Evolutionary conservation across 2,888 invertebrate genomes (phyloP), one percentile per base, ranked within the genome.

Genomic region (Falcaria lacertinaria): DNA sequence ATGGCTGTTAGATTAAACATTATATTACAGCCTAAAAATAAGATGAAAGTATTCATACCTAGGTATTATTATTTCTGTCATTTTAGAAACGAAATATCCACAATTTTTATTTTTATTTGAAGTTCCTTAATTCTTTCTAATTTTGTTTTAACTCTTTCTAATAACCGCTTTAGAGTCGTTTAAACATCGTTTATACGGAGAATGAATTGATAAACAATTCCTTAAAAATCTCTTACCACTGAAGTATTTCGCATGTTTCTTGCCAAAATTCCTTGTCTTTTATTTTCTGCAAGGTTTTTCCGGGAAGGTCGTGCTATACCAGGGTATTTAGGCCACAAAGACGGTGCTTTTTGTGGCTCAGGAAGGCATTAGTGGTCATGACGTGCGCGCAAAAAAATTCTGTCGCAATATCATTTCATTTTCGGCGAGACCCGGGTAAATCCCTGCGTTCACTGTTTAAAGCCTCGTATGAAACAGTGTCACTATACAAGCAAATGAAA

Each of bases 391-490:
- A 16, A n/a, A 58, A 63, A 57, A 54, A 45, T 47, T 44, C 44
- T 51, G 52, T 50, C 56, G 57, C 62, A 57, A 60, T 72, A 64
- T 59, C 45, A 59, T 65, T 62, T 60, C 46, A 48, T 47, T 48
- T 50, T 45, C 41, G 46, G 44, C 44, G 44, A 48, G 44, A 43
- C 43, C 48, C 48, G 46, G 50, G 47, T 34, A 54, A 56, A 70
- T 63, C 64, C 61, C 50, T n/a, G n/a, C n/a, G n/a, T n/a, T n/a
- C n/a, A n/a, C 73, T 64, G 53, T 49, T 54, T 58, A 61, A 64
- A 69, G 55, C 66, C 57, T 60, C 59, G 51, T 60, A 61, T 60
- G 64, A 61, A 64, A 65, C 59, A 60, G 65, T 60, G 64, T 62
- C 65, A 64, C 61, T 57, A 57, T 62, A 52, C 62, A 60, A 66